phyloP scores from a whole-genome alignment of 2,113 vertebrate species.

The Pelobates fuscus region DNA sequence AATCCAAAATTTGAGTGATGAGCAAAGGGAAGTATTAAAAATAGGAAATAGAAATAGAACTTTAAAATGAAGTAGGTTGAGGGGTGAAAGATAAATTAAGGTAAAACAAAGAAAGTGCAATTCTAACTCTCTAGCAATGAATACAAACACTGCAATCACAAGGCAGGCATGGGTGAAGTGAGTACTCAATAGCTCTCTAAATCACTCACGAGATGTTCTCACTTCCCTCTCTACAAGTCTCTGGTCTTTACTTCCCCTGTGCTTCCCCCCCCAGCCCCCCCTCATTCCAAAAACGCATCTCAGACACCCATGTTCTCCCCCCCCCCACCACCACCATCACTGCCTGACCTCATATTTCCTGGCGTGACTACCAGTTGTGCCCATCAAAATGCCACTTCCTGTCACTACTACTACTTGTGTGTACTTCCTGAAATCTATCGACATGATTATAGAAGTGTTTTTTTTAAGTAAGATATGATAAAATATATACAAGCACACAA shows the following conservation, averaged over 20 bases:
- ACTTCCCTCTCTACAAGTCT: too few relatives aligned
- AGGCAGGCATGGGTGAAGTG: background rate
- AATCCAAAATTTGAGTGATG: too few relatives aligned
- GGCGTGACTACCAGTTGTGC: slow-evolving; percentile 50
- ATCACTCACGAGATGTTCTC: slow-evolving; percentile 27
- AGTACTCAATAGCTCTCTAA: background rate
- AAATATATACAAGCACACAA: too few relatives aligned
- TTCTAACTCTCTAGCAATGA: too few relatives aligned
- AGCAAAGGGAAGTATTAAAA: too few relatives aligned
- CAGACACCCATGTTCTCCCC: slow-evolving; percentile 25
- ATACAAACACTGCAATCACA: too few relatives aligned
- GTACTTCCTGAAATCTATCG: slow-evolving; percentile 36
- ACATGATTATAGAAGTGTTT: too few relatives aligned
- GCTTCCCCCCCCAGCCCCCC: slow-evolving; percentile 22
- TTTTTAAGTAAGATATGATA: too few relatives aligned
- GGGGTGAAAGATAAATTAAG: too few relatives aligned
- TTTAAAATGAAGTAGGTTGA: too few relatives aligned
- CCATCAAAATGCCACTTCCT: slow-evolving; percentile 45
- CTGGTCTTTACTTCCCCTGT: background rate
- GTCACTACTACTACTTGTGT: slow-evolving; percentile 23
- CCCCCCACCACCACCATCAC: slow-evolving; percentile 10
- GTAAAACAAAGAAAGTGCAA: too few relatives aligned
- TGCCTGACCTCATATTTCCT: slow-evolving; percentile 47
- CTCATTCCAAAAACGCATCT: slow-evolving; percentile 22
- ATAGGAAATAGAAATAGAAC: too few relatives aligned